Evolutionary conservation across 2,888 invertebrate species (phyloP).

Genomic region (Pandemis cinnamomeana): DNA sequence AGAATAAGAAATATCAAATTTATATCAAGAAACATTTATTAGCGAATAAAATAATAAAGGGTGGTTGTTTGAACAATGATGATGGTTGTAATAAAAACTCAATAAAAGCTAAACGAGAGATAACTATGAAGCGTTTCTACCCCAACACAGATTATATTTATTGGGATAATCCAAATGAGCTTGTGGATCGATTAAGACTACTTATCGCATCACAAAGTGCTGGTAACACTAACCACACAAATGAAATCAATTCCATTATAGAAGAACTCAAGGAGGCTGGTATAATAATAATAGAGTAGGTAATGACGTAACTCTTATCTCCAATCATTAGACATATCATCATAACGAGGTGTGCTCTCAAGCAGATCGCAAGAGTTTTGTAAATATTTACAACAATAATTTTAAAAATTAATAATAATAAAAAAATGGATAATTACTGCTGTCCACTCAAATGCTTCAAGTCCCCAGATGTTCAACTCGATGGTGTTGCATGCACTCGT

Average conservation of each 20-base stretch:
- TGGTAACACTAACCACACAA: slow-evolving; percentile 13
- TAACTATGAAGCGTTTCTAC: slow-evolving; percentile 19
- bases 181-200: slow-evolving; percentile 3
- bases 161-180: slow-evolving; percentile 10
- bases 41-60: slow-evolving; percentile 6
- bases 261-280: slow-evolving; percentile 16
- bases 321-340: too few species aligned
- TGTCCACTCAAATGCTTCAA: too few species aligned
- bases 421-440: too few species aligned
- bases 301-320: too few species aligned
- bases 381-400: too few species aligned
- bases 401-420: too few species aligned
- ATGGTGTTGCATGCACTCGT: too few species aligned
- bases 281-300: too few species aligned
- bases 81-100: too few species aligned
- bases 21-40: slow-evolving; percentile 7
- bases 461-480: too few species aligned
- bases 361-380: too few species aligned
- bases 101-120: not conserved
- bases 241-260: slow-evolving; percentile 2
- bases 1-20: slow-evolving; percentile 6
- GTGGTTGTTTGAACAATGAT: slow-evolving; percentile 21
- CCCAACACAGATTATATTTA: slow-evolving; percentile 42
- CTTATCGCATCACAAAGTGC: slow-evolving; percentile 1
- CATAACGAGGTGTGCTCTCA: too few species aligned